These are phyloP conservation scores for Hipparchia sbordonii DNA, from an alignment of 2,888 invertebrate genomes.

Conservation along the genomic window DNA sequence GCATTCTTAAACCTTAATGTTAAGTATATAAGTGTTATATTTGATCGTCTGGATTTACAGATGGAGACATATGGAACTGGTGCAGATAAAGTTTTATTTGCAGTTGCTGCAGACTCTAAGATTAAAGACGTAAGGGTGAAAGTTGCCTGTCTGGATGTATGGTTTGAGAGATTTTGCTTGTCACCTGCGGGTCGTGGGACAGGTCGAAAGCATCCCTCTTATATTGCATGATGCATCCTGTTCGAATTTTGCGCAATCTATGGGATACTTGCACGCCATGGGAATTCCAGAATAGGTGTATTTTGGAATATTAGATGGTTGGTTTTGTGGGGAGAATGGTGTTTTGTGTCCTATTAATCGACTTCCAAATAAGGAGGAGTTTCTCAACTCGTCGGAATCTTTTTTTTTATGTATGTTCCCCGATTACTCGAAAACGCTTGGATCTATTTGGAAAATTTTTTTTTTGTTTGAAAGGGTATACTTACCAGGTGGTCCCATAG, in stretches of 20 bases:
- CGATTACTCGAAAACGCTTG: too few species aligned
- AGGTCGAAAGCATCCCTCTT: conserved; percentile 78
- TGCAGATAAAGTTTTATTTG: conserved; percentile 9
- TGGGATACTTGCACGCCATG: conserved; percentile 25
- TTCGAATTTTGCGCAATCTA: conserved; percentile 49
- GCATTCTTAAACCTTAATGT: background rate
- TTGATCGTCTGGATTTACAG: background rate
- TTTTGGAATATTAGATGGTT: conserved; percentile 9
- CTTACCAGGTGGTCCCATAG: too few species aligned
- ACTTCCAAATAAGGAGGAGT: too few species aligned
- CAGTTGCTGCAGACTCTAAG: conserved; percentile 34
- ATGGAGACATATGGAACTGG: background rate
- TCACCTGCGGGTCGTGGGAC: conserved; percentile 79
- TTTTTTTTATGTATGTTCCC: too few species aligned
- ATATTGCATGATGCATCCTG: conserved; percentile 67
- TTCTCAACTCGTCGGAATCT: too few species aligned
- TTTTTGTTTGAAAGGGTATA: too few species aligned
- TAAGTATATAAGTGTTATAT: background rate
- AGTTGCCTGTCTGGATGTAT: conserved; percentile 25
- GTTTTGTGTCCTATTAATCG: background rate
- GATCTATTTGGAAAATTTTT: too few species aligned
- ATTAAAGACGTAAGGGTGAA: conserved; percentile 8
- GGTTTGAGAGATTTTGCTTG: conserved; percentile 52
- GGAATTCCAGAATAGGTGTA: conserved; percentile 27
- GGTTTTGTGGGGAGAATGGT: background rate